Percentiles rank a stretch among this genome's conserved stretches.
phyloP scores from a whole-genome alignment of 2,113 vertebrate species.

The Nannobrachium achirus region DNA sequence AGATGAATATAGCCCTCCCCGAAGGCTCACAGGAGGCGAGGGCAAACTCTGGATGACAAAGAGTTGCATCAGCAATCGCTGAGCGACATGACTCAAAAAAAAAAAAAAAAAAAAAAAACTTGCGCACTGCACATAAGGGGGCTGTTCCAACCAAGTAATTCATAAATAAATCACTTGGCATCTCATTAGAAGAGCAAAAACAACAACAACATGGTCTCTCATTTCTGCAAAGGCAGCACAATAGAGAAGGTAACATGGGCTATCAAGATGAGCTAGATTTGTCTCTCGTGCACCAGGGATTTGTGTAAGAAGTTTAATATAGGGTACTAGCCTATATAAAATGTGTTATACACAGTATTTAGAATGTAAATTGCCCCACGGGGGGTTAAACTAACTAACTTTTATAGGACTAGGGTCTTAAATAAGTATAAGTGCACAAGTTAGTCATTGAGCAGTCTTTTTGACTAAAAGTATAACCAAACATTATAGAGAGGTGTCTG shows the following conservation, averaged over 20 bases:
- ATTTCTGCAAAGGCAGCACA: slow-evolving; percentile 76
- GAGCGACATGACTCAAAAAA: slow-evolving; percentile 80
- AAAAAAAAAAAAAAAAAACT: slow-evolving; percentile 56
- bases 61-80: slow-evolving; percentile 86
- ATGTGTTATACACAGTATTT: background rate
- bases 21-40: slow-evolving; percentile 79
- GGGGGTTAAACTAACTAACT: too few species aligned
- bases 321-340: background rate
- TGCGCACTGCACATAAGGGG: slow-evolving; percentile 71
- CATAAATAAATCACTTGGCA: slow-evolving; percentile 83
- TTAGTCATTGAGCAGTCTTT: too few species aligned
- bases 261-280: slow-evolving; percentile 30
- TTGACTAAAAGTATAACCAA: too few species aligned
- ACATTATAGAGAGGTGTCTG: slow-evolving; percentile 24
- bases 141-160: slow-evolving; percentile 81
- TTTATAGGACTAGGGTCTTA: too few species aligned
- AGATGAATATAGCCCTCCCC: slow-evolving; percentile 81
- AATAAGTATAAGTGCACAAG: too few species aligned
- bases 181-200: slow-evolving; percentile 78
- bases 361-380: background rate
- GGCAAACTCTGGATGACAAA: slow-evolving; percentile 83
- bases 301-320: slow-evolving; percentile 35
- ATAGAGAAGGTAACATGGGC: slow-evolving; percentile 43
- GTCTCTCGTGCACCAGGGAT: slow-evolving; percentile 25
- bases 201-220: slow-evolving; percentile 72